Evolutionary conservation across 2,113 vertebrate genomes (phyloP), one percentile per base, ranked within the genome.

Genomic region (Neotragus moschatus): DNA sequence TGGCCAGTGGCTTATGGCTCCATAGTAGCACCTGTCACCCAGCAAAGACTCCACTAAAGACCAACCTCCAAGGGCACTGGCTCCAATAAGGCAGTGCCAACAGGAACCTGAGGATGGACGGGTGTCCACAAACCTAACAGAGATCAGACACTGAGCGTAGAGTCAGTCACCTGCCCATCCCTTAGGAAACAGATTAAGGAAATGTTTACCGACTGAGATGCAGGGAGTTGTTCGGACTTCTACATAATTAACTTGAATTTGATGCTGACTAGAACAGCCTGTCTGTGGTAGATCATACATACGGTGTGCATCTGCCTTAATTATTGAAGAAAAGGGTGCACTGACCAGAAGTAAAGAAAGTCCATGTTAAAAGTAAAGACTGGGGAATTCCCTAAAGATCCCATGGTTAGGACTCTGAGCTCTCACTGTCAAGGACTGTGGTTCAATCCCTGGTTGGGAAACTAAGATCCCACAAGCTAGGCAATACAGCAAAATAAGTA

Each of bases 171-270:
- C 5, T 8, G 45, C 75, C 6, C 0, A 0, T 9, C 70, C 60
- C 49, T 49, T 21, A 33, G 77, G 21, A 33, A 33, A 11, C 17
- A 19, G 77, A 33, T 51, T 33, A 21, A 80, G 45, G 77, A 33
- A 49, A 80, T 12, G 9, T n/a, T 80, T 51, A 13, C 28, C 1
- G 1, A 80, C 9, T 13, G 10, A 80, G 45, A 80, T 17, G 21
- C 77, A n/a, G 17, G 30, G 3, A 51, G 30, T 49, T 0, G 5
- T 80, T 33, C 3, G 0, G 45, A 30, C 9, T 1, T n/a, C 77
- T 7, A 13, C 30, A 21, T 12, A 1, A 51, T 33, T 4, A 51
- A 21, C 47, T 21, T 49, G 77, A 33, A 80, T 80, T 33, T 49
- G 45, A 33, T 33, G 77, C 5, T 33, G 10, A 33, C 77, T 33